These are phyloP conservation scores for Pristis pectinata DNA, from an alignment of 2,797 vertebrate genomes.

Conservation along the genomic window DNA sequence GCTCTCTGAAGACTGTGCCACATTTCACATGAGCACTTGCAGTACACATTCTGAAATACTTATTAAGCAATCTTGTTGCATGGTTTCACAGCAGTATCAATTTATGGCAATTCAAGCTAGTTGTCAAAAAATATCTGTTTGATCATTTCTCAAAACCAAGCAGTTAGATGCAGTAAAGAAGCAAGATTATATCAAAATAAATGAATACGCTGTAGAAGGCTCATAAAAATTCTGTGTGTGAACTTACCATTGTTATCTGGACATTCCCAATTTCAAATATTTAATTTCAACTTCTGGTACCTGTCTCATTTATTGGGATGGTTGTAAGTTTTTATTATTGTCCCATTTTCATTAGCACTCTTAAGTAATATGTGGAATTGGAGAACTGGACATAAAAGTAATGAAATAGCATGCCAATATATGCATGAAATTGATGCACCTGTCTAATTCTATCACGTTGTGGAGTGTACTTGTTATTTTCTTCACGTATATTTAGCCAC, in stretches of 20 bases:
- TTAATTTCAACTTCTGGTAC: neutral
- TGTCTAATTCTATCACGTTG: neutral
- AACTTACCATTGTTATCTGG: neutral
- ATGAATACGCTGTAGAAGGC: neutral
- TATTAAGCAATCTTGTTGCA: neutral
- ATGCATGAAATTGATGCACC: neutral
- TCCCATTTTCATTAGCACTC: neutral
- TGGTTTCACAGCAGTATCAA: neutral
- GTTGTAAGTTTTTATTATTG: neutral
- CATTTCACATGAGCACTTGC: neutral
- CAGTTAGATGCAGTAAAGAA: neutral
- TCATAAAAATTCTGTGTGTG: neutral
- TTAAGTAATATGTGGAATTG: neutral
- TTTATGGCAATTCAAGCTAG: neutral
- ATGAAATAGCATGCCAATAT: neutral
- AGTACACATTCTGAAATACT: neutral
- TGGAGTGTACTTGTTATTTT: neutral
- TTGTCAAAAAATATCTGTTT: neutral
- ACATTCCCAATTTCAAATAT: neutral
- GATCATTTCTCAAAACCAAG: neutral
- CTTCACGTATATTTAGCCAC: neutral
- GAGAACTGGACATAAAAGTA: neutral
- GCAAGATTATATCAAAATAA: neutral
- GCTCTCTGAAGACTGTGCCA: neutral
- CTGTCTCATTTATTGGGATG: neutral